Conservation (phyloP, 2,113 vertebrate species). For the Cavia porcellus region DNA sequence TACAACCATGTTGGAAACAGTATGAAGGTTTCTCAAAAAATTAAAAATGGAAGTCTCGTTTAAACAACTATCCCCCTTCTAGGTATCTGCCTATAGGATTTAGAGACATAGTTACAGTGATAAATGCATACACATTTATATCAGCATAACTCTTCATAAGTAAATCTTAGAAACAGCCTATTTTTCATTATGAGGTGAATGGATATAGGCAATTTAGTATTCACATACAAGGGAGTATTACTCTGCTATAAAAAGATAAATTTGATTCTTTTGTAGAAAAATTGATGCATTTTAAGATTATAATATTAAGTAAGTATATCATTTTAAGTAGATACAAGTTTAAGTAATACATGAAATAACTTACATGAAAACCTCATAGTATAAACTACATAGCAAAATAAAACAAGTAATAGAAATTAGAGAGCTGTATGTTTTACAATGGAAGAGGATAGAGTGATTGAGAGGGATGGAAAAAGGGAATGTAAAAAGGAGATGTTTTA, state of each 20-base stretch:
- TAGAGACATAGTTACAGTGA: not conserved
- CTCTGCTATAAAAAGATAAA: not conserved
- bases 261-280: not conserved
- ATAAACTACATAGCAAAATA: not conserved
- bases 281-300: not conserved
- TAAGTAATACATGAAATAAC: not conserved
- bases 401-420: not conserved
- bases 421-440: not conserved
- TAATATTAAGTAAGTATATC: not conserved
- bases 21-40: not conserved
- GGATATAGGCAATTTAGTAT: not conserved
- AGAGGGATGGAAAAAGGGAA: not conserved
- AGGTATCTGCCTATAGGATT: not conserved
- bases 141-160: not conserved
- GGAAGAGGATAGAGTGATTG: not conserved
- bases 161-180: not conserved
- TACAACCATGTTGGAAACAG: too few relatives aligned
- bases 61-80: not conserved
- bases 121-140: not conserved
- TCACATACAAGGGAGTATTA: not conserved
- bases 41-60: not conserved
- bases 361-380: not conserved
- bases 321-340: not conserved
- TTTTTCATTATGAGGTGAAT: not conserved
- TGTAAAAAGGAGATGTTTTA: not conserved